Evolutionary conservation across 1,140 invertebrate genomes (phyloP).

Genomic region (Goniozus legneri): DNA sequence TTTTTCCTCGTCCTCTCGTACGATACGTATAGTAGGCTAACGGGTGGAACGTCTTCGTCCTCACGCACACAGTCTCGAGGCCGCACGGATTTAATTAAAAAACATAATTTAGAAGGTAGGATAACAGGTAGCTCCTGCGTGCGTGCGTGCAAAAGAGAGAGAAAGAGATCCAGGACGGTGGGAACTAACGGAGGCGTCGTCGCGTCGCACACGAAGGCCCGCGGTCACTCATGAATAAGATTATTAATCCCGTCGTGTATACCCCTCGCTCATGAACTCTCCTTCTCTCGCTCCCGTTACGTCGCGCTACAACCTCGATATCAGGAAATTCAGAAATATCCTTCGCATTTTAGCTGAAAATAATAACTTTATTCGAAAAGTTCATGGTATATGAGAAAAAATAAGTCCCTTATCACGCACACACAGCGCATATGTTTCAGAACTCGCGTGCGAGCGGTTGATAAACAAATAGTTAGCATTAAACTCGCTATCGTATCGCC

Average conservation of each 20-base stretch:
- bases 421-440: no score
- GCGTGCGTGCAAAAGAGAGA: no score
- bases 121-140: conserved; percentile 53
- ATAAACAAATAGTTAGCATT: conserved; percentile 51
- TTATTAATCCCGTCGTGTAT: conserved; percentile 48
- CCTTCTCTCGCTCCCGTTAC: no score
- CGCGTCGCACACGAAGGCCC: conserved; percentile 32
- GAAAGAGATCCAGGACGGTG: no score
- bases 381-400: no score
- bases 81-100: conserved; percentile 58
- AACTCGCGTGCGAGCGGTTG: conserved; percentile 30
- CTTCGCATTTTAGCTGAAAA: no score
- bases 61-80: no score
- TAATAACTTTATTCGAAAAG: no score
- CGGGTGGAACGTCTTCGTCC: conserved; percentile 23
- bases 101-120: conserved; percentile 55
- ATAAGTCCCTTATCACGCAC: no score
- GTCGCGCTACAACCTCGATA: no score
- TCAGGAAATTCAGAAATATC: no score
- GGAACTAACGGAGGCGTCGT: conserved; percentile 42
- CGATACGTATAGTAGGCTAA: conserved; percentile 14
- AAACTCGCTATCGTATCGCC: conserved; percentile 8
- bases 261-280: background rate
- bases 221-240: conserved; percentile 55
- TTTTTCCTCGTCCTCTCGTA: conserved; percentile 31